Conservation (phyloP, 2,888 invertebrate species). For the Drosophila peninsularis region DNA sequence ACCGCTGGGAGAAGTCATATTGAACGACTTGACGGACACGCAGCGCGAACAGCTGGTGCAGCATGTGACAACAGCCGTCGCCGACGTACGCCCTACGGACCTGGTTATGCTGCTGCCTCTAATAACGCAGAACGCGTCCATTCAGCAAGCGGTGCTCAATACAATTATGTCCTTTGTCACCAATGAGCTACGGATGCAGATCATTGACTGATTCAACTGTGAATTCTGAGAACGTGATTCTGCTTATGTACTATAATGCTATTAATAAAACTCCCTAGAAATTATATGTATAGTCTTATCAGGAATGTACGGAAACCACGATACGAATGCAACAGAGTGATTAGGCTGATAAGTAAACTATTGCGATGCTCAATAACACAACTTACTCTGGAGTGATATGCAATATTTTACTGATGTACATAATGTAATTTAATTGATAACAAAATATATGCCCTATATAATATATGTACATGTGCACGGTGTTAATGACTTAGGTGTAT, state of each 20-base stretch:
- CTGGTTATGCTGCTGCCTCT: constrained; percentile 79
- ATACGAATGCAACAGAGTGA: neutral
- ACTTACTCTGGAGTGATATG: neutral
- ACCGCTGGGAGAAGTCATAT: constrained; percentile 82
- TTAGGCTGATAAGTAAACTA: neutral
- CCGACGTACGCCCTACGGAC: constrained; percentile 80
- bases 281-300: neutral
- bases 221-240: neutral
- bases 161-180: constrained; percentile 78
- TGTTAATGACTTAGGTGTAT: neutral
- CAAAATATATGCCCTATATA: constrained; percentile 6
- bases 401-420: too few relatives aligned
- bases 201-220: constrained; percentile 73
- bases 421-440: constrained; percentile 1
- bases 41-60: constrained; percentile 79
- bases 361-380: neutral
- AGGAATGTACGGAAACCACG: neutral
- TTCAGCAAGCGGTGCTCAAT: constrained; percentile 80
- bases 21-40: constrained; percentile 80
- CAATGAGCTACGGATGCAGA: constrained; percentile 82
- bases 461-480: constrained; percentile 19
- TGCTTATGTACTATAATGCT: constrained; percentile 7
- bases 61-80: constrained; percentile 78
- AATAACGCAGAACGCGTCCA: constrained; percentile 73
- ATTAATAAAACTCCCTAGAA: constrained; percentile 31